These are phyloP conservation scores for Sesamia nonagrioides DNA, from an alignment of 1,140 invertebrate species.

Conservation along the genomic window DNA sequence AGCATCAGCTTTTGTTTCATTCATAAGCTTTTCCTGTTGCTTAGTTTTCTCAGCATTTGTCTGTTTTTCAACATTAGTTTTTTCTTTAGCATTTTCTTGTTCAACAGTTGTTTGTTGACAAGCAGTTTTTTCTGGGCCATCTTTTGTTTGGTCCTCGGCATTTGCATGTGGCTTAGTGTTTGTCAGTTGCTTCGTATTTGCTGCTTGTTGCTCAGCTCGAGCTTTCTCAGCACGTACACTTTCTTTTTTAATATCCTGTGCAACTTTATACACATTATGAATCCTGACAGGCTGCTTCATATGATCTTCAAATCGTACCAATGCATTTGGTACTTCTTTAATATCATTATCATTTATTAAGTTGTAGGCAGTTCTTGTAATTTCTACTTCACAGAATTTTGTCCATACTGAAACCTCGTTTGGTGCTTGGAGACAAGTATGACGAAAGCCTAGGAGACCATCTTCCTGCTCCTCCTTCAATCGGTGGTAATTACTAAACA, in stretches of 20 bases:
- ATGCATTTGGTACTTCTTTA: slow-evolving; percentile 77
- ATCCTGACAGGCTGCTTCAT: slow-evolving; percentile 94
- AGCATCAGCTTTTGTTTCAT: neutral
- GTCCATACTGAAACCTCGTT: slow-evolving; percentile 96
- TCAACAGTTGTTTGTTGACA: too few relatives aligned
- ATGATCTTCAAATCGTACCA: slow-evolving; percentile 94
- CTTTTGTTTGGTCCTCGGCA: neutral
- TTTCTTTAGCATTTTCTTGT: neutral
- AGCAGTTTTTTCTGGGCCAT: neutral
- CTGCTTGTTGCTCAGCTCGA: slow-evolving; percentile 40
- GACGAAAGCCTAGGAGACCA: slow-evolving; percentile 92
- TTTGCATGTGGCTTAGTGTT: neutral
- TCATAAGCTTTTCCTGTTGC: neutral
- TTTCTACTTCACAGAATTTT: slow-evolving; percentile 96
- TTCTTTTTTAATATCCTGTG: slow-evolving; percentile 88
- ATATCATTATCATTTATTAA: slow-evolving; percentile 57
- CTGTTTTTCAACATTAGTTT: slow-evolving; percentile 6
- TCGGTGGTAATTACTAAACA: slow-evolving; percentile 65
- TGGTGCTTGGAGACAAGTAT: slow-evolving; percentile 93
- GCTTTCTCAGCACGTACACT: slow-evolving; percentile 45
- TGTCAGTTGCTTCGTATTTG: neutral
- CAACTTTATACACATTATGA: slow-evolving; percentile 95
- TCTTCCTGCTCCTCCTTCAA: slow-evolving; percentile 79
- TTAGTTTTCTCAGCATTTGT: neutral
- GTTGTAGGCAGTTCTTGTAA: slow-evolving; percentile 88